These are phyloP conservation scores for Saccostrea cuccullata DNA, from an alignment of 1,140 invertebrate species.

Conservation along the genomic window DNA sequence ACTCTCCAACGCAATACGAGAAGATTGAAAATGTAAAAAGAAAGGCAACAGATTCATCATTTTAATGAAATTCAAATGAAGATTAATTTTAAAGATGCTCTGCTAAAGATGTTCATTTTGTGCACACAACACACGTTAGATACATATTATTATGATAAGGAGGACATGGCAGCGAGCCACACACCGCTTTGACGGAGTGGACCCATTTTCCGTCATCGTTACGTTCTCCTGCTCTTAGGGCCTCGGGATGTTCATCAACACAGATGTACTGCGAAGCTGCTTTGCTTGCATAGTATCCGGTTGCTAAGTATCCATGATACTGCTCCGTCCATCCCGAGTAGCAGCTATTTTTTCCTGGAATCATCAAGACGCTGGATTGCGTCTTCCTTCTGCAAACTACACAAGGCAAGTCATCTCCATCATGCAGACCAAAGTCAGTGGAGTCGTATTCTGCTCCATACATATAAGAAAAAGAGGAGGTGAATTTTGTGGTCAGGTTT, in stretches of 20 bases:
- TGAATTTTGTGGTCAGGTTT: neutral
- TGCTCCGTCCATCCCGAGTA: constrained; percentile 59
- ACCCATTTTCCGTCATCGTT: constrained; percentile 58
- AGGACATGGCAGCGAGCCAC: constrained; percentile 59
- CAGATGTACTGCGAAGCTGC: constrained; percentile 55
- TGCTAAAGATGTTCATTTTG: constrained; percentile 30
- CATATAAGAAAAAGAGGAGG: neutral
- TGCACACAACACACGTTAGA: constrained; percentile 63
- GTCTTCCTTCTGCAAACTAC: constrained; percentile 48
- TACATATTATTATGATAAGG: constrained; percentile 55
- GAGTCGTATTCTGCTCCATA: constrained; percentile 48
- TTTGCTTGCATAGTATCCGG: constrained; percentile 39
- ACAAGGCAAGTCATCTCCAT: constrained; percentile 50
- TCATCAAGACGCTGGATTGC: constrained; percentile 49
- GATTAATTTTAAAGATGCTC: too few species aligned
- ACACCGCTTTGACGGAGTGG: constrained; percentile 50
- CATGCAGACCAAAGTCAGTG: neutral
- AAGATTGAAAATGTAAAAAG: too few species aligned
- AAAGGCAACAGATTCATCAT: too few species aligned
- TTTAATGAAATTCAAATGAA: too few species aligned
- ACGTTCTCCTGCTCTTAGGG: constrained; percentile 23
- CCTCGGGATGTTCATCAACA: constrained; percentile 60
- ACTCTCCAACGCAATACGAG: too few species aligned
- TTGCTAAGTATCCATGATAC: constrained; percentile 59
- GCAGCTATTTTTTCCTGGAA: constrained; percentile 61